Evolutionary conservation across 2,113 vertebrate genomes (phyloP).

Genomic region (Mesitornis unicolor): DNA sequence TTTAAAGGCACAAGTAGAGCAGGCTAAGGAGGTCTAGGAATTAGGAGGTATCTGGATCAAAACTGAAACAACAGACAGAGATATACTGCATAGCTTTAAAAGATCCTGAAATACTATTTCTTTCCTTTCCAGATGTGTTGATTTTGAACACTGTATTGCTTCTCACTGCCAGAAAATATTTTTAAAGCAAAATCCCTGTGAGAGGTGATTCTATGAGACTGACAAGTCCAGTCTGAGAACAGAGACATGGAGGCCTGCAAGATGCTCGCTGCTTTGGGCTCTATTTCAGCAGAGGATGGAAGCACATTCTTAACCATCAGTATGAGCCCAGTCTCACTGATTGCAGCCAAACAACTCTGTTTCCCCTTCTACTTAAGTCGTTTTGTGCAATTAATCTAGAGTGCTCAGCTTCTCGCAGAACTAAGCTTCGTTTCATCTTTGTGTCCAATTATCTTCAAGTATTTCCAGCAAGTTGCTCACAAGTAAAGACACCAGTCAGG

Average conservation of each 20-base stretch:
- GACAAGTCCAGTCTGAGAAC: neutral
- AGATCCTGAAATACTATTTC: neutral
- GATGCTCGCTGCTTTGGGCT: neutral
- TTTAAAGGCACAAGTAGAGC: neutral
- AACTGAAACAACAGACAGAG: neutral
- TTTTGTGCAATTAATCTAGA: neutral
- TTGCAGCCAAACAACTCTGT: neutral
- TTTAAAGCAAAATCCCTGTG: neutral
- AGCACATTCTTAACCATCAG: neutral
- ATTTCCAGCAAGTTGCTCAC: neutral
- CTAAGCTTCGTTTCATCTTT: neutral
- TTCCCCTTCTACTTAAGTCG: neutral
- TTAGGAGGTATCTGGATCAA: neutral
- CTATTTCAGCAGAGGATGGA: neutral
- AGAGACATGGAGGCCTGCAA: neutral
- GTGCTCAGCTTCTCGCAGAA: neutral
- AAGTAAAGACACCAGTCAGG: neutral
- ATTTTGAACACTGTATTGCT: neutral
- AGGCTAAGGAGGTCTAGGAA: neutral
- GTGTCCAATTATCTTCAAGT: neutral
- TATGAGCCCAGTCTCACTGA: neutral
- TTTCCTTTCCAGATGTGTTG: neutral
- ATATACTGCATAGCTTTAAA: neutral
- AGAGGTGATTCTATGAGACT: neutral
- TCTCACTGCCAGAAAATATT: neutral